Percentiles rank a stretch among this genome's conserved stretches.
These are phyloP conservation scores for Aulostomus chinensis DNA, from an alignment of 2,797 vertebrate genomes.

Conservation along the genomic window DNA sequence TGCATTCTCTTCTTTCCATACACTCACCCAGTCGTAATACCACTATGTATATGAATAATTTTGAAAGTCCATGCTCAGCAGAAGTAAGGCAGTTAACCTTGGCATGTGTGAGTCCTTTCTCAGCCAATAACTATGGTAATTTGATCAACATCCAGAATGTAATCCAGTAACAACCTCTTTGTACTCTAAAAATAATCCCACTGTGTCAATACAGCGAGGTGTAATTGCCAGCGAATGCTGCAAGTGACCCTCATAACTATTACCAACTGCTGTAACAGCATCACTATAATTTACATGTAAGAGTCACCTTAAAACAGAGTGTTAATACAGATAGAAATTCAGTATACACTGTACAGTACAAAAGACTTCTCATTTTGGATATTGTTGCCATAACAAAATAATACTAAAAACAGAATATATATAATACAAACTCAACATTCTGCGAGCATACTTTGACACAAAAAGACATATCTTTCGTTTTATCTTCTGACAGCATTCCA, in stretches of 20 bases:
- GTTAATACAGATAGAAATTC: constrained; percentile 49
- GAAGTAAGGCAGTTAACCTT: constrained; percentile 46
- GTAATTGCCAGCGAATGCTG: no score
- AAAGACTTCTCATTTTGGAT: constrained; percentile 51
- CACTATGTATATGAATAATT: constrained; percentile 16
- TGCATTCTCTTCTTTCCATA: no score
- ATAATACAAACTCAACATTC: constrained; percentile 52
- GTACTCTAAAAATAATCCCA: no score
- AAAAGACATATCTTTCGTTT: constrained; percentile 39
- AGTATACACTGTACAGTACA: constrained; percentile 47
- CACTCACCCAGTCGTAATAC: constrained; percentile 1
- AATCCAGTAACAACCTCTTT: constrained; percentile 69
- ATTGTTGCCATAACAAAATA: constrained; percentile 60
- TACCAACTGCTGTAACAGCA: no score
- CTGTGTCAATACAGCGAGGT: no score
- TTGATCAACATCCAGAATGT: constrained; percentile 44
- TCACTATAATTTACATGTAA: constrained; percentile 14
- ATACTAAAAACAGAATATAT: constrained; percentile 51
- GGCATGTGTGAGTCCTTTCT: constrained; percentile 31
- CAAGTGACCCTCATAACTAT: constrained; percentile 38
- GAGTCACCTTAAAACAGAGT: constrained; percentile 51
- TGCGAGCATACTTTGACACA: no score
- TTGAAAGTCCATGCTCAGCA: constrained; percentile 25
- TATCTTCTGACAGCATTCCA: constrained; percentile 43
- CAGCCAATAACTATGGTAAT: constrained; percentile 42